These are phyloP conservation scores for Argya squamiceps DNA, from an alignment of 2,797 vertebrate genomes.

Conservation along the genomic window DNA sequence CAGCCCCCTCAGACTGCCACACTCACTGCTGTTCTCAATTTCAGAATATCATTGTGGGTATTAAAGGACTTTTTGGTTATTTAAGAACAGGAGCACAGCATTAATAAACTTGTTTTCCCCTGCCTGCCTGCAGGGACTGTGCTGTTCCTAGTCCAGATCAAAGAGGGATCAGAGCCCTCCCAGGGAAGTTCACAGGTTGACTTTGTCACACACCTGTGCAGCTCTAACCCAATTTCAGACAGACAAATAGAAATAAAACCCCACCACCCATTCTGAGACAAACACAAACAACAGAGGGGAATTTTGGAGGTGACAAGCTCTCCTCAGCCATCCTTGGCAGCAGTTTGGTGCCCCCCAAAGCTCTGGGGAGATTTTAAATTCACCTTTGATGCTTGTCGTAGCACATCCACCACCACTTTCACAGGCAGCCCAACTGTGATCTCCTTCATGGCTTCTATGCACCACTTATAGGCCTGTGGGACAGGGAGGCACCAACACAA, in stretches of 20 bases:
- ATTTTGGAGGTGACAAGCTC: neutral
- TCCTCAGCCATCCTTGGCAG: neutral
- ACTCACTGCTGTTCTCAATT: fast-evolving
- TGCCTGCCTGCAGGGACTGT: neutral
- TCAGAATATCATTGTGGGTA: neutral
- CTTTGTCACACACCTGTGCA: neutral
- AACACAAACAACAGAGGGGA: neutral
- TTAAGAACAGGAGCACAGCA: neutral
- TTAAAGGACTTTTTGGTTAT: neutral
- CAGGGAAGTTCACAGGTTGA: neutral
- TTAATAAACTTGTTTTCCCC: neutral
- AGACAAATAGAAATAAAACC: neutral
- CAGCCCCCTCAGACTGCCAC: neutral
- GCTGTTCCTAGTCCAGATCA: neutral
- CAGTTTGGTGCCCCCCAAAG: neutral
- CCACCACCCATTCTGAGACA: neutral
- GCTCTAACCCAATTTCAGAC: neutral
- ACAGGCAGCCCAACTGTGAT: conserved; percentile 93
- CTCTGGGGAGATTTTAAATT: neutral
- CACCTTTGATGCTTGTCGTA: conserved; percentile 98
- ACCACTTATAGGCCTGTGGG: conserved; percentile 96
- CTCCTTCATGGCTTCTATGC: conserved; percentile 98
- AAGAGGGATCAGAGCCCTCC: neutral
- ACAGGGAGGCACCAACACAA: neutral
- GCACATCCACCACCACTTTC: conserved; percentile 96